A percentile compares a stretch with the other conserved stretches of the same genome.
These are phyloP conservation scores for Chanos chanos DNA, from an alignment of 2,797 vertebrate species.

Conservation along the genomic window DNA sequence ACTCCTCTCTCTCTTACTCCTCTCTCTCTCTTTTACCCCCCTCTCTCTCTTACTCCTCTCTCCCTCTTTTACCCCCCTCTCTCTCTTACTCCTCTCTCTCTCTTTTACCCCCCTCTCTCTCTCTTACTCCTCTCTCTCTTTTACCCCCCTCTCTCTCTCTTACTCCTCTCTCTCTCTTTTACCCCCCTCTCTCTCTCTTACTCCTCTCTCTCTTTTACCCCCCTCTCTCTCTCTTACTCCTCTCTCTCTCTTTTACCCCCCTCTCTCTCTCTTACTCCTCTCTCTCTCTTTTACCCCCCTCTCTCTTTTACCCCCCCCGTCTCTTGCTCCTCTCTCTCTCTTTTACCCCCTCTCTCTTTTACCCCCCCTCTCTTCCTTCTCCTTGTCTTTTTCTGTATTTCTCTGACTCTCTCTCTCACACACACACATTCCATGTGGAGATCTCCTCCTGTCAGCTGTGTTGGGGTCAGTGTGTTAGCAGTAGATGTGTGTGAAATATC, in stretches of 20 bases:
- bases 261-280: neutral
- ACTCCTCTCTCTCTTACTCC: neutral
- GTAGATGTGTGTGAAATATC: too few relatives aligned
- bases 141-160: neutral
- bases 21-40: neutral
- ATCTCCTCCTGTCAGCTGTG: neutral
- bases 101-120: neutral
- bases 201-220: constrained; percentile 21
- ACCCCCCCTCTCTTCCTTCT: neutral
- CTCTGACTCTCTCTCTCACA: neutral
- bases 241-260: constrained; percentile 12
- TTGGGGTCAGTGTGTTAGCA: too few relatives aligned
- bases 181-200: neutral
- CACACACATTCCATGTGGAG: neutral
- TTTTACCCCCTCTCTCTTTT: neutral
- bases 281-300: neutral
- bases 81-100: neutral
- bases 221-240: constrained; percentile 28
- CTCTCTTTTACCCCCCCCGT: neutral
- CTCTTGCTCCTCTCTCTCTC: neutral
- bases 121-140: neutral
- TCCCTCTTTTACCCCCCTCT: neutral
- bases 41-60: neutral
- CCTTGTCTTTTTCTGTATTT: neutral
- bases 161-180: neutral